These are phyloP conservation scores for Drosophila phalerata DNA, from an alignment of 2,888 invertebrate species.

Conservation along the genomic window DNA sequence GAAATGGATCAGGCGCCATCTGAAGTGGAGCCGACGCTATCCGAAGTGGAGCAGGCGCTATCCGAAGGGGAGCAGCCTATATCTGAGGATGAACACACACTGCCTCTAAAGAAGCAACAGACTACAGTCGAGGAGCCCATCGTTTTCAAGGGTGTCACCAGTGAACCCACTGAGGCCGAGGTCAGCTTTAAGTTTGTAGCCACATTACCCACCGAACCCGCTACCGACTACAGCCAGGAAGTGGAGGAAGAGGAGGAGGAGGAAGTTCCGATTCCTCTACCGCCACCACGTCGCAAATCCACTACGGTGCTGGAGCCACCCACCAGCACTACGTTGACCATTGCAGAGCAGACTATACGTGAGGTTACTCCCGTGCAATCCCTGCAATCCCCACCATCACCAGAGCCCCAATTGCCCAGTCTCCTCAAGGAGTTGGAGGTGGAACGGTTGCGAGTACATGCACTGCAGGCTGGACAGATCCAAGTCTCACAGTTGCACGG, in stretches of 20 bases:
- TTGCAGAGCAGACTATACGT: conserved; percentile 50
- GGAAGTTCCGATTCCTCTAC: conserved; percentile 58
- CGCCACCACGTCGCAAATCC: conserved; percentile 83
- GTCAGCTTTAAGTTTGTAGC: conserved; percentile 61
- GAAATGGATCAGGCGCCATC: conserved; percentile 21
- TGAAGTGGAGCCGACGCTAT: conserved; percentile 35
- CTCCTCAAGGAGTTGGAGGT: conserved; percentile 91
- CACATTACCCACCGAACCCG: conserved; percentile 68
- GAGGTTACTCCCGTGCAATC: conserved; percentile 59
- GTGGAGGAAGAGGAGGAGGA: conserved; percentile 44
- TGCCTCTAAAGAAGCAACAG: conserved; percentile 26
- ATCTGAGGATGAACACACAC: conserved; percentile 29
- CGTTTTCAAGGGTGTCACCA: conserved; percentile 46
- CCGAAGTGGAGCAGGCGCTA: conserved; percentile 15
- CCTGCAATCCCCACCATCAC: conserved; percentile 30
- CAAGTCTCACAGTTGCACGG: conserved; percentile 93
- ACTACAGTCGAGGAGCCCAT: conserved; percentile 29
- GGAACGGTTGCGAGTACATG: conserved; percentile 91
- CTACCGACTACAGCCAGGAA: conserved; percentile 36
- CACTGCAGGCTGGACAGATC: conserved; percentile 92
- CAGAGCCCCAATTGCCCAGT: conserved; percentile 58
- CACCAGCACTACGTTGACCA: conserved; percentile 35
- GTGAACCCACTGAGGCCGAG: conserved; percentile 67
- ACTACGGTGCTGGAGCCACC: conserved; percentile 74
- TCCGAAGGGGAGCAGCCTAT: conserved; percentile 29